Evolutionary conservation across 2,797 vertebrate genomes (phyloP).

Genomic region (Nasua narica): DNA sequence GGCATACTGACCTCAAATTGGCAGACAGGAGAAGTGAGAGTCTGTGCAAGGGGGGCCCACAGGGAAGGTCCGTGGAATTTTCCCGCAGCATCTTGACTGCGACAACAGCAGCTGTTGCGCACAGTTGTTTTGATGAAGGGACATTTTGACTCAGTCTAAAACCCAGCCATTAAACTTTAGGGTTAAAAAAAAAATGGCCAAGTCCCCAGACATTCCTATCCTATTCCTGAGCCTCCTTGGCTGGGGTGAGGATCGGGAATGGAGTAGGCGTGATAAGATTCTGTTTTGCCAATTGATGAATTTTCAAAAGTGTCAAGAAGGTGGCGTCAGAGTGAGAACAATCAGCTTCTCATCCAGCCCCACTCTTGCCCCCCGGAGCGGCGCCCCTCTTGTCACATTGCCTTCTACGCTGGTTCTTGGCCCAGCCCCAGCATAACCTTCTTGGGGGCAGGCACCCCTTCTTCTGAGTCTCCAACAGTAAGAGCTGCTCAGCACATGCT

Average conservation of each 20-base stretch:
- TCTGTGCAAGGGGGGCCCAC: conserved; percentile 25
- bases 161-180: not conserved
- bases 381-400: not conserved
- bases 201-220: not conserved
- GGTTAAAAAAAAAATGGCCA: not conserved
- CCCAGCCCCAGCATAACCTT: not conserved
- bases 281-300: not conserved
- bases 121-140: conserved; percentile 49
- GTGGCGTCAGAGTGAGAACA: not conserved
- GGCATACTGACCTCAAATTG: conserved; percentile 64
- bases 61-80: conserved; percentile 67
- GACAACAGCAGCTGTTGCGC: not conserved
- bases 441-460: not conserved
- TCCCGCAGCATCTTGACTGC: conserved; percentile 59
- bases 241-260: not conserved
- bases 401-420: not conserved
- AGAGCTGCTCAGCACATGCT: not conserved
- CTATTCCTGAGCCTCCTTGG: not conserved
- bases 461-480: not conserved
- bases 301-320: not conserved
- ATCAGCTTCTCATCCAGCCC: not conserved
- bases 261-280: not conserved
- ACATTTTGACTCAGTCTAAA: conserved; percentile 39
- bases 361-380: not conserved
- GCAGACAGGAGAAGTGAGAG: conserved; percentile 41